Evolutionary conservation across 2,888 invertebrate genomes (phyloP), one percentile per base, ranked within the genome.

Genomic region (Spodoptera picta): DNA sequence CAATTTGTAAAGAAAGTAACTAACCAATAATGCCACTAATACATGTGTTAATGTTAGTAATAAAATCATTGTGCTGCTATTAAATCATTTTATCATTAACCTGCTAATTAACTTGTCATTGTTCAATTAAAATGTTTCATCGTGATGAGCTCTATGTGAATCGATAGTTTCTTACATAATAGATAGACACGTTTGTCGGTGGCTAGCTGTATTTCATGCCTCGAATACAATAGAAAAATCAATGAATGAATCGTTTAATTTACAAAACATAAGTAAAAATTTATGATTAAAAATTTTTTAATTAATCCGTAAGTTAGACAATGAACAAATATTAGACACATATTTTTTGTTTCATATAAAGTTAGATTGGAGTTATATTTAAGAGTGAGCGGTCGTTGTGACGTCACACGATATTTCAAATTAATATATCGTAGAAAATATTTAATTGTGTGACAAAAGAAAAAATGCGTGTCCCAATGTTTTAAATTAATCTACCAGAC

Each of bases 81-180:
- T 43, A 3, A 6, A 44, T 56, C 46, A 52, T 47, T 49, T 43
- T 46, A 14, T 14, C 23, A 9, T 54, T 36, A 36, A 36, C 36
- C 9, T 9, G 36, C 36, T 36, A 36, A 36, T 36, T 36, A 36
- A 36, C 9, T 9, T 36, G 49, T 31, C n/a, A 46, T 60, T 68
- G 70, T 68, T 62, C 54, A 68, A 54, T 69, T 49, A 50, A 45
- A 69, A 53, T 69, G 48, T 48, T 55, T 49, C 11, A 68, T 62
- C 24, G 61, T 60, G 63, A 66, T 63, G 60, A 65, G 60, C 27
- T 31, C 24, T 10, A 11, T 10, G 31, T 42, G 31, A 41, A 24
- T 60, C 52, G 64, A 68, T 49, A 44, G 56, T 50, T 59, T 27
- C 51, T 62, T 59, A 47, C 56, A 55, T 31, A 61, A 57, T 50